These are phyloP conservation scores for Apantesis nais DNA, from an alignment of 2,888 invertebrate species.

Conservation along the genomic window DNA sequence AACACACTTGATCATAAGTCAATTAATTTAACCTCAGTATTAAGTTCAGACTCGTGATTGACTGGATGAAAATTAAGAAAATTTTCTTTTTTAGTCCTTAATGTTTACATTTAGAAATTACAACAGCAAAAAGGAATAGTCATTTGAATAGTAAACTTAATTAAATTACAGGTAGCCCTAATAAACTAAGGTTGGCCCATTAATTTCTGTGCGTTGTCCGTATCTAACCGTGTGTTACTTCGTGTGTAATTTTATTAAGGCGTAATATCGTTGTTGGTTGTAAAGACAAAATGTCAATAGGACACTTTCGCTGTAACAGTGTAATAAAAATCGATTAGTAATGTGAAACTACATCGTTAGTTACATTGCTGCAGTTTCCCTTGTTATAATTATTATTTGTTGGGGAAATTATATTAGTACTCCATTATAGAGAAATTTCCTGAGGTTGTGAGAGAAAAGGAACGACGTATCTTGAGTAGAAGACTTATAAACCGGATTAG, in stretches of 20 bases:
- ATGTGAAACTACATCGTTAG: conserved; percentile 31
- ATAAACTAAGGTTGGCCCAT: conserved; percentile 31
- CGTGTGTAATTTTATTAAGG: conserved; percentile 44
- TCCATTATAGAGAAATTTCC: conserved; percentile 3
- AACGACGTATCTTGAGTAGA: background rate
- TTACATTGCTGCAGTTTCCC: conserved; percentile 11
- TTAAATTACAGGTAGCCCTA: conserved; percentile 20
- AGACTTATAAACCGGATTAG: background rate
- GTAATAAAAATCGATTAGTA: conserved; percentile 33
- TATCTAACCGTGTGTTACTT: conserved; percentile 44
- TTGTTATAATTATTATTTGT: conserved; percentile 15
- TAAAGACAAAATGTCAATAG: conserved; percentile 31
- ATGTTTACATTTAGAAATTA: background rate
- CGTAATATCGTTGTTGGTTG: conserved; percentile 25
- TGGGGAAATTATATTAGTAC: conserved; percentile 8
- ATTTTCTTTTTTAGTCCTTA: background rate
- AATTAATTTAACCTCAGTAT: no score
- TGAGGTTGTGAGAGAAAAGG: conserved; percentile 1
- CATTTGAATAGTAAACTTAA: background rate
- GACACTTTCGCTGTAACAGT: conserved; percentile 34
- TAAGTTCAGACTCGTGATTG: no score
- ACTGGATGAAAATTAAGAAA: no score
- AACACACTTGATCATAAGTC: no score
- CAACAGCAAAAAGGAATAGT: background rate
- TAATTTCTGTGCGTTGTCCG: conserved; percentile 35